These are phyloP conservation scores for Pinna nobilis DNA, from an alignment of 1,140 invertebrate genomes.

Conservation along the genomic window DNA sequence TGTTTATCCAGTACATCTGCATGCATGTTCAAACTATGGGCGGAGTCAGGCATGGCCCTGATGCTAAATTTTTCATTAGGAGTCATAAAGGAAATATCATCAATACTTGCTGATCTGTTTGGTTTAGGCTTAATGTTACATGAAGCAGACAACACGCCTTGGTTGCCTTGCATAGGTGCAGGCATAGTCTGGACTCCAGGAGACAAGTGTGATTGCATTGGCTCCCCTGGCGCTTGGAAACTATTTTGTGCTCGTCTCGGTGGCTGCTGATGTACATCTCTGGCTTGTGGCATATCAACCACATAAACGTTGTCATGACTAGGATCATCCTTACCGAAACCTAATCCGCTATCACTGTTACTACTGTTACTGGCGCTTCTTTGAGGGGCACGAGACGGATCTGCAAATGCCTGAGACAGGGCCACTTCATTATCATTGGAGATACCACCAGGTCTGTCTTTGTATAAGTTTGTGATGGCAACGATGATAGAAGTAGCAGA, in stretches of 20 bases:
- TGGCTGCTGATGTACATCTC: slow-evolving; percentile 22
- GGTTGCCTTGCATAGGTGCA: slow-evolving; percentile 29
- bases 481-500: slow-evolving; percentile 89
- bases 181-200: slow-evolving; percentile 38
- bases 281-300: neutral
- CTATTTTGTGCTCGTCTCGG: slow-evolving; percentile 13
- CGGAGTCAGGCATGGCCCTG: slow-evolving; percentile 59
- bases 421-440: slow-evolving; percentile 75
- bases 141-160: slow-evolving; percentile 34
- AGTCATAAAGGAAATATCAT: slow-evolving; percentile 46
- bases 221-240: neutral
- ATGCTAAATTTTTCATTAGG: slow-evolving; percentile 55
- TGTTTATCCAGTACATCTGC: slow-evolving; percentile 49
- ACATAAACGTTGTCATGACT: slow-evolving; percentile 81
- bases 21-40: slow-evolving; percentile 16
- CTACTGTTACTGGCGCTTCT: slow-evolving; percentile 83
- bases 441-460: slow-evolving; percentile 66
- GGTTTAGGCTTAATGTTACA: slow-evolving; percentile 42
- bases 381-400: slow-evolving; percentile 77
- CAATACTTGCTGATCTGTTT: slow-evolving; percentile 54
- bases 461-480: slow-evolving; percentile 71
- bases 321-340: slow-evolving; percentile 88
- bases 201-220: slow-evolving; percentile 38
- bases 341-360: slow-evolving; percentile 96
- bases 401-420: slow-evolving; percentile 75